Evolutionary conservation across 2,797 vertebrate species (phyloP), one percentile per base, ranked within the genome.

Genomic region (Gallirallus australis): DNA sequence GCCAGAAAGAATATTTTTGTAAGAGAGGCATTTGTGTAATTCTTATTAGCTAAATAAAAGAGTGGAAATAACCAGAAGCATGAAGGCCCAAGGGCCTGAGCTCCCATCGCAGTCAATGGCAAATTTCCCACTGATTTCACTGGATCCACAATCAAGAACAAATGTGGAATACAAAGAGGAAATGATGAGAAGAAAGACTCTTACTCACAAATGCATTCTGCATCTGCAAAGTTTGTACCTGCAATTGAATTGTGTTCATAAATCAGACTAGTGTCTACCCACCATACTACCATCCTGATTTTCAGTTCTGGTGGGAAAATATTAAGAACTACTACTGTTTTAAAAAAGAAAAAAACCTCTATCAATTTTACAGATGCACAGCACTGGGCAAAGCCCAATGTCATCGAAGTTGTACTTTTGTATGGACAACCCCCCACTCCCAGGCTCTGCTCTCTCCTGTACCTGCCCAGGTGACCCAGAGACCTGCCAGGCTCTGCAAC

Each of bases 11-110:
- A 57, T 89, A 95, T 93, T 95, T 96, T 79, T 90, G 7, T 82
- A 94, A 82, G 64, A 95, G 57, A 93, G 89, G 60, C 47, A 89
- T 90, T 95, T 94, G 56, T 82, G 61, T 90, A 95, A 92, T 96
- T 95, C 94, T 93, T 95, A 94, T 92, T 94, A 89, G 64, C 70
- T 86, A 92, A 95, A 85, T 77, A 90, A 80, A 93, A 90, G 81
- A 85, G 66, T 86, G 69, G 91, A 95, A 95, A 94, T 77, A 91
- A 94, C 77, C 90, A 96, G 82, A 82, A 91, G 75, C 83, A 94
- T 64, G 27, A 94, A 83, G 73, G 86, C 93, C 16, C 88, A 86
- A 57, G 27, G 64, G 88, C 48, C 75, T 90, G 56, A 80, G 71
- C 73, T 94, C 75, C 64, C 80, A 93, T 40, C 28, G 81, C 70